Evolutionary conservation across 2,113 vertebrate genomes (phyloP), one percentile per base, ranked within the genome.

Genomic region (Sebastes fasciatus): DNA sequence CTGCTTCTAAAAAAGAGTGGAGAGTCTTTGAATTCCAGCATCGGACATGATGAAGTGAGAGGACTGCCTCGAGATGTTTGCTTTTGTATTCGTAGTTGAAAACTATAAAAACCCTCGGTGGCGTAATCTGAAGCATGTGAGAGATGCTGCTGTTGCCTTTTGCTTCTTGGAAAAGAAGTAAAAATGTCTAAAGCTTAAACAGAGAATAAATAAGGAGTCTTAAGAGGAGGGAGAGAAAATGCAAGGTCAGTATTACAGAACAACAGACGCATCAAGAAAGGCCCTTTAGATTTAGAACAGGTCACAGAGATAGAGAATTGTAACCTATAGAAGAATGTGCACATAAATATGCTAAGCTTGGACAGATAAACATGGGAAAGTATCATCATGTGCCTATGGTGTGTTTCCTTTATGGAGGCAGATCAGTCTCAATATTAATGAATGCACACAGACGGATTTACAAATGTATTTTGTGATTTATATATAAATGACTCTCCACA

Each of bases 51-150:
- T 54, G 12, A 74, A 81, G 73, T 43, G 40, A 54, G 77, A 77
- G 80, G 78, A 74, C 48, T 12, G 80, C 74, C 86, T 70, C 21
- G 1, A 79, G 76, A 87, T 1, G 43, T 90, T 89, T 82, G 80
- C 65, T 74, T 84, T 74, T 82, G 54, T 70, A 58, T 82, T 40
- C 13, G 6, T 51, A 65, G 68, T 74, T 75, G 60, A 67, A 78
- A 86, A 83, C 69, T 78, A 51, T 42, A 23, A 77, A 34, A 81
- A 72, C 42, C 64, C 45, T 80, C 73, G 10, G 60, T 48, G 69
- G 58, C 1, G 7, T 69, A 66, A 77, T 68, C 61, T 43, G 19
- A 58, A 52, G 40, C 64, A 49, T 63, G 65, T 60, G 72, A 77
- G 68, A 58, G 75, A 74, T 42, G 8, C 74, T 51, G 63, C 63